Percentiles rank a stretch among this genome's conserved stretches.
Conservation (phyloP, 2,113 vertebrate species). For the Procavia capensis region DNA sequence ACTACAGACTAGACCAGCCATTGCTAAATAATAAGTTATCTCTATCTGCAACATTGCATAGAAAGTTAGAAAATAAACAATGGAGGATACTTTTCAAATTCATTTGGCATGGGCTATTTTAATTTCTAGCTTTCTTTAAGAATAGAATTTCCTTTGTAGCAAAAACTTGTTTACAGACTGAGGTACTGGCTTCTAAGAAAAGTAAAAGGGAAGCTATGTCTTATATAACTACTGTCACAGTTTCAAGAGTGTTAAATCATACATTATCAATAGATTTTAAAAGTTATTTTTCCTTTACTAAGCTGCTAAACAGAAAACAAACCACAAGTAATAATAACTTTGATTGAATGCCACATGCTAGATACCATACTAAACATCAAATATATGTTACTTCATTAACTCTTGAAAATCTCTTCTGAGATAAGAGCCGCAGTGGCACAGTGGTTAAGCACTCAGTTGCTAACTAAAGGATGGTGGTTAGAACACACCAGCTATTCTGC, state of each 20-base stretch:
- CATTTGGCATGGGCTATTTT: constrained; percentile 27
- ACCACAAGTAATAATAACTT: neutral
- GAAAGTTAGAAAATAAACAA: constrained; percentile 60
- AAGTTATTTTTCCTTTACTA: constrained; percentile 31
- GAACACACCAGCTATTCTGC: too few species aligned
- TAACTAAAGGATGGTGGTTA: too few species aligned
- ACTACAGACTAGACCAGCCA: neutral
- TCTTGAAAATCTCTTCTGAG: neutral
- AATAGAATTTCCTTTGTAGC: constrained; percentile 2
- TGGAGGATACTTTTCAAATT: constrained; percentile 28
- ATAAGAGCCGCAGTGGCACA: neutral
- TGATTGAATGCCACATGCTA: neutral
- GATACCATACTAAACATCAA: neutral
- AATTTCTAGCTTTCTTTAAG: constrained; percentile 28
- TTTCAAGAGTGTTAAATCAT: constrained; percentile 22
- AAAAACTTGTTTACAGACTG: neutral
- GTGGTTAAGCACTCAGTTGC: too few species aligned
- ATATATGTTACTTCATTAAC: neutral
- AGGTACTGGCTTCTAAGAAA: constrained; percentile 8
- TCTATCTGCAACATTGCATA: neutral
- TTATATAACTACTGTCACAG: neutral
- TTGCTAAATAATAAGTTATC: constrained; percentile 55
- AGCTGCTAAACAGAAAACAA: constrained; percentile 29
- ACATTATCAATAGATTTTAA: neutral
- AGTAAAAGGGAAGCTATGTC: neutral